Evolutionary conservation across 2,113 vertebrate species (phyloP).

Genomic region (Dipodomys ordii): DNA sequence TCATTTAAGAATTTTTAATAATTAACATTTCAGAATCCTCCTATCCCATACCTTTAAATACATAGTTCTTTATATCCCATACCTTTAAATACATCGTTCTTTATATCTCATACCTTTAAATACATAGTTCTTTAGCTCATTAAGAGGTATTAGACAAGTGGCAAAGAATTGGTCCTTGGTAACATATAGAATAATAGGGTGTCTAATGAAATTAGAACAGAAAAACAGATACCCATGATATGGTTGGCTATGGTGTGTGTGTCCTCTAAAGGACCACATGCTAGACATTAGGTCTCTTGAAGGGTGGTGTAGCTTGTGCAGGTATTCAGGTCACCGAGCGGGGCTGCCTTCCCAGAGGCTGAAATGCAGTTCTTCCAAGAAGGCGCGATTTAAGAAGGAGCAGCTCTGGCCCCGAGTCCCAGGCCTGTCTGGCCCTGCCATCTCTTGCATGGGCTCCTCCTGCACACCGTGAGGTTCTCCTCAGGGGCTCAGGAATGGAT

Average conservation of each 20-base stretch:
- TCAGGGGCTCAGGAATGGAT: background rate
- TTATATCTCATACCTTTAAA: too few species aligned
- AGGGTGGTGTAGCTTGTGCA: background rate
- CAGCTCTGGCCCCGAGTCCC: background rate
- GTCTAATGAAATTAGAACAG: slow-evolving; percentile 18
- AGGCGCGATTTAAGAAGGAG: background rate
- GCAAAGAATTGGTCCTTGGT: background rate
- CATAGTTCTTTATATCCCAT: background rate
- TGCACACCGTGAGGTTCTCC: background rate
- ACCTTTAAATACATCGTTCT: too few species aligned
- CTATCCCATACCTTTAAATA: background rate
- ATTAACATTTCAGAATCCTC: background rate
- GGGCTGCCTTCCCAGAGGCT: background rate
- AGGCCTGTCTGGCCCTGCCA: background rate
- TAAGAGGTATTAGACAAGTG: background rate
- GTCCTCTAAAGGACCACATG: background rate
- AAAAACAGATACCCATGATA: background rate
- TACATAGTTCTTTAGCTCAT: background rate
- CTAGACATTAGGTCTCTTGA: background rate
- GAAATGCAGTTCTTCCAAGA: too few species aligned
- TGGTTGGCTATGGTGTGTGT: background rate
- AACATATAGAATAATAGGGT: background rate
- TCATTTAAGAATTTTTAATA: background rate
- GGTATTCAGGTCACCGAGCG: background rate
- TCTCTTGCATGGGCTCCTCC: background rate